phyloP scores from a whole-genome alignment of 2,888 invertebrate species.

The Amiota minor region DNA sequence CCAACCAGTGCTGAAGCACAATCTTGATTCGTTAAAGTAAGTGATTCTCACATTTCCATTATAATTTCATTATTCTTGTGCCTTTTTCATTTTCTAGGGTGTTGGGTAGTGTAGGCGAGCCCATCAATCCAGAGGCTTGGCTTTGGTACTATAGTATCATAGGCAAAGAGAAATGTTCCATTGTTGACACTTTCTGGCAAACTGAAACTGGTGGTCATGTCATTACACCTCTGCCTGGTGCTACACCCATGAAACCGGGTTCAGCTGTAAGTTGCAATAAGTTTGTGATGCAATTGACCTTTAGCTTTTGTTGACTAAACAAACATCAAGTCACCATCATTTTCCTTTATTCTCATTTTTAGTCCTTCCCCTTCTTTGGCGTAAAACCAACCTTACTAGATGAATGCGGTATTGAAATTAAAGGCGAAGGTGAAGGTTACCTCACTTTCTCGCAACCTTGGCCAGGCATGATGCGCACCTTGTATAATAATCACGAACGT shows the following conservation, averaged over 20 bases:
- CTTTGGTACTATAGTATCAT: conserved; percentile 92
- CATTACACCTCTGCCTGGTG: conserved; percentile 95
- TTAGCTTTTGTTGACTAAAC: background rate
- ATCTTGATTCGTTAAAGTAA: conserved; percentile 69
- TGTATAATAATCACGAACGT: conserved; percentile 92
- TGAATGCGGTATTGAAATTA: conserved; percentile 88
- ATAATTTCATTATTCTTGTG: conserved; percentile 19
- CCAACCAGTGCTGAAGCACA: conserved; percentile 83
- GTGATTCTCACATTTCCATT: conserved; percentile 33
- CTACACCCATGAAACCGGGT: conserved; percentile 97
- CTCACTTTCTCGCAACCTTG: conserved; percentile 95
- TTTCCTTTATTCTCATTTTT: conserved; percentile 37
- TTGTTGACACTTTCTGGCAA: conserved; percentile 99
- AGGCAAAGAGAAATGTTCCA: conserved; percentile 88
- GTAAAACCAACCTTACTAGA: conserved; percentile 90
- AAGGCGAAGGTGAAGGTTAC: conserved; percentile 94
- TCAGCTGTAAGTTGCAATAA: conserved; percentile 84
- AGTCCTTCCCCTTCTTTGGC: conserved; percentile 98
- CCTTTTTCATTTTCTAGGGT: conserved; percentile 78
- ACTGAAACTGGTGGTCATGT: conserved; percentile 99
- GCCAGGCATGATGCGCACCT: conserved; percentile 98
- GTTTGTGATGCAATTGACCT: background rate
- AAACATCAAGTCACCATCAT: background rate
- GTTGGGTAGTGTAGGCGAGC: conserved; percentile 98
- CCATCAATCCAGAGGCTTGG: conserved; percentile 99